Percentiles rank a stretch among this genome's conserved stretches.
Evolutionary conservation across 2,888 invertebrate genomes (phyloP).

Genomic region (Calephelis perditalis): DNA sequence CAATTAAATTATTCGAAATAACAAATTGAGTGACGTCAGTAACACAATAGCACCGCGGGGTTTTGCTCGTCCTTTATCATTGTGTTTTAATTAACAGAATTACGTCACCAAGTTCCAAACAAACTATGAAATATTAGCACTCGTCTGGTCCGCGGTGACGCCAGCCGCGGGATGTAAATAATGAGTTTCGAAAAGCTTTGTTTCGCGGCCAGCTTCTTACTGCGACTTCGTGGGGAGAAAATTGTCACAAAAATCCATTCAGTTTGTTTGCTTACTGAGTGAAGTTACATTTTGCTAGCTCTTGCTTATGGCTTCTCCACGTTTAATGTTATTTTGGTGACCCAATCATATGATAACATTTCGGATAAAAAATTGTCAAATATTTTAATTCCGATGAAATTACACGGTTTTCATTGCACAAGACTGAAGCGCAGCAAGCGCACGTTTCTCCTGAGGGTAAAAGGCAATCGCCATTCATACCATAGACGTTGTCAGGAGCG

Average conservation of each 20-base stretch:
- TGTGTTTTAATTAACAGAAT: slow-evolving; percentile 11
- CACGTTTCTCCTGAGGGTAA: no score
- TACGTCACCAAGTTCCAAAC: slow-evolving; percentile 6
- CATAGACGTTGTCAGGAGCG: no score
- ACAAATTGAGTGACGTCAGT: slow-evolving; percentile 18
- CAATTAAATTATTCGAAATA: neutral
- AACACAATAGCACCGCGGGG: slow-evolving; percentile 16
- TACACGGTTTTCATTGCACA: no score
- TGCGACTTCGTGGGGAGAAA: neutral
- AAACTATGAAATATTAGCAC: slow-evolving; percentile 12
- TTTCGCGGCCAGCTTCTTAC: slow-evolving; percentile 3
- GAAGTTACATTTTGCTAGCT: no score
- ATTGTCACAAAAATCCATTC: neutral
- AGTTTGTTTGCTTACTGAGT: no score
- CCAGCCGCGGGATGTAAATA: slow-evolving; percentile 3
- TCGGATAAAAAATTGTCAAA: no score
- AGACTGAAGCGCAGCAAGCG: no score
- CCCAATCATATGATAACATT: no score
- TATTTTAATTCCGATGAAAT: no score
- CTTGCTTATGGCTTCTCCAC: no score
- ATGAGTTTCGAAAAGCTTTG: slow-evolving; percentile 11
- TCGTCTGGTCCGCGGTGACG: neutral
- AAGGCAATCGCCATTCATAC: no score
- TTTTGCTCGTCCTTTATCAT: slow-evolving; percentile 5
- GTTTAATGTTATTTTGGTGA: no score